These are phyloP conservation scores for Platysternon megacephalum DNA, from an alignment of 2,113 vertebrate species.

Conservation along the genomic window DNA sequence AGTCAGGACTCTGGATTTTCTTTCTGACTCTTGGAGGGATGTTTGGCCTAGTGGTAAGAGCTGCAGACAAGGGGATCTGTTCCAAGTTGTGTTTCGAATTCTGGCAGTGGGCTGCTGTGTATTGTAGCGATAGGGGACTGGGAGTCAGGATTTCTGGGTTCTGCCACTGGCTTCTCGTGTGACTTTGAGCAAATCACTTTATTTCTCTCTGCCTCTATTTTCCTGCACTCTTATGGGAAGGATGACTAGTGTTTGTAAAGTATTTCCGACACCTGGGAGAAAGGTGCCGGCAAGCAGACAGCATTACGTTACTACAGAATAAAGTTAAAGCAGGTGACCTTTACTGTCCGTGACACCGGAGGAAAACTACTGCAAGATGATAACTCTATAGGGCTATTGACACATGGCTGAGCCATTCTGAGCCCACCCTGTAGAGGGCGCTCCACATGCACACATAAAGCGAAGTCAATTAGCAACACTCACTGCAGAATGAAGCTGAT, in stretches of 20 bases:
- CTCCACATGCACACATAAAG: neutral
- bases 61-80: no score
- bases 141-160: neutral
- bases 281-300: neutral
- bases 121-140: no score
- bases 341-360: neutral
- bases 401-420: neutral
- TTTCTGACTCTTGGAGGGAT: no score
- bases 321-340: no score
- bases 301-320: no score
- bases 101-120: no score
- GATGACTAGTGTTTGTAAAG: neutral
- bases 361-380: neutral
- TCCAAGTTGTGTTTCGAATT: no score
- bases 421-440: neutral
- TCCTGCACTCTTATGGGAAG: no score
- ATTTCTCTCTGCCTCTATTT: neutral
- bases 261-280: neutral
- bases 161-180: neutral
- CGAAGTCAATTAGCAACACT: neutral
- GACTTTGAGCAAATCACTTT: no score
- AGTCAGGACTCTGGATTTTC: no score
- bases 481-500: slow-evolving; percentile 74
- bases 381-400: neutral
- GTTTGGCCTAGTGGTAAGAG: no score